phyloP scores from a whole-genome alignment of 2,113 vertebrate species.

The Lepus europaeus region DNA sequence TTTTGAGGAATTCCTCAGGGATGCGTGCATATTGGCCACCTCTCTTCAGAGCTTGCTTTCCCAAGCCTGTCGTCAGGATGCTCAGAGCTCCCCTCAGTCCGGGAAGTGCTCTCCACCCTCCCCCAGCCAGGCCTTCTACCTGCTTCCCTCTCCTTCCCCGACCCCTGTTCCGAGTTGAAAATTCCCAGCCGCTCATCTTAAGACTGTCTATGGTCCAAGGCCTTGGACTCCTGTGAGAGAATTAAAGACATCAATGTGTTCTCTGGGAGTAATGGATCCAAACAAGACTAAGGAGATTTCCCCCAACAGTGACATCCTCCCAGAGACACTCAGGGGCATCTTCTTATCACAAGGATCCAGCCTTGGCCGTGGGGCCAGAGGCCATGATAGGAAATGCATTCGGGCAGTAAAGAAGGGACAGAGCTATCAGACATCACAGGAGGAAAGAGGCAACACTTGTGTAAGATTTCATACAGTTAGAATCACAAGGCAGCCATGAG shows the following conservation, averaged over 20 bases:
- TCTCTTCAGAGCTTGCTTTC: not conserved
- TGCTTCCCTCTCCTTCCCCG: not conserved
- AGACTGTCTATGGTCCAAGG: not conserved
- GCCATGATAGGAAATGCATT: not conserved
- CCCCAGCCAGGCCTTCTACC: not conserved
- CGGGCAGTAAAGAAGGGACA: too few species aligned
- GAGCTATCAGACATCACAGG: not conserved
- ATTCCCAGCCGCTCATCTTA: not conserved
- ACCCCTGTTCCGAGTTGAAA: not conserved
- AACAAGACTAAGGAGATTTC: not conserved
- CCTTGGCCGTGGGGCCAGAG: not conserved
- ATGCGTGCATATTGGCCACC: not conserved
- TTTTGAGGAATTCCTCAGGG: not conserved
- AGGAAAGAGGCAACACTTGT: not conserved
- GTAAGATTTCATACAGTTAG: not conserved
- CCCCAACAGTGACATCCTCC: too few species aligned
- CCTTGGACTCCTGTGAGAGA: not conserved
- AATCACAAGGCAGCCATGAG: not conserved
- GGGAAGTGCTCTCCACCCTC: not conserved
- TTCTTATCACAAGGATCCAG: not conserved
- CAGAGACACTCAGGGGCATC: not conserved
- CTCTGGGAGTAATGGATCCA: not conserved
- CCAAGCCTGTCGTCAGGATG: not conserved
- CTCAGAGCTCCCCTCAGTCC: not conserved
- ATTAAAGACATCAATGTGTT: not conserved